Evolutionary conservation across 2,797 vertebrate genomes (phyloP), one percentile per base, ranked within the genome.

Genomic region (Cuculus canorus): DNA sequence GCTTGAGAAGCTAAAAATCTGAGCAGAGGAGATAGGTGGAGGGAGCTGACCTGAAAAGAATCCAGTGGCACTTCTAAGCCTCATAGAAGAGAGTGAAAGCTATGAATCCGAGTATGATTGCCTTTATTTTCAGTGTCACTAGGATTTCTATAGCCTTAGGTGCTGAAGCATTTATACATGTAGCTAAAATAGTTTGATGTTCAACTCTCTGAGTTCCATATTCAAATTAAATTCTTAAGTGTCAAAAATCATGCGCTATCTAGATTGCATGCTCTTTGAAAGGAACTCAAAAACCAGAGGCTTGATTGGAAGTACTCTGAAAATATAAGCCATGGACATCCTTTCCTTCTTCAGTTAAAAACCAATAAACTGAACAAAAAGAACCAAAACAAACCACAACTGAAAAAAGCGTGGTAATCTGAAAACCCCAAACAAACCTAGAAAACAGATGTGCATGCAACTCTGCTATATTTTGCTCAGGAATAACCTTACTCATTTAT

Each of bases 401-500:
- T 18, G 1, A 1, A 37, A 32, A n/a, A 50, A 47, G 2, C 1
- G 2, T 11, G 22, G 2, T 54, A 81, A 35, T 5, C 21, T 73
- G n/a, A 86, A 88, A 85, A 48, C 37, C 43, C 18, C 35, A 56
- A 72, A 50, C 15, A 27, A 71, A 39, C 16, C 43, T 45, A 39
- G 11, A 41, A 52, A 56, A 13, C 63, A 91, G 45, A 57, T 82
- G 24, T 47, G 9, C 57, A 63, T 41, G 24, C 39, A 82, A 14
- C 10, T 86, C 39, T 69, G 81, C 23, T 17, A 3, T 39, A 47
- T 82, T 95, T 91, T 60, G 19, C 43, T 72, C 12, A 3, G 57
- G 75, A 78, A 70, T 70, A n/a, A 66, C 28, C n/a, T 76, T 71
- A 45, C 24, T 27, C 24, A 32, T 37, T 72, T 54, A 45, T 33